Evolutionary conservation across 2,888 invertebrate species (phyloP).

Genomic region (Chalcis sispes): DNA sequence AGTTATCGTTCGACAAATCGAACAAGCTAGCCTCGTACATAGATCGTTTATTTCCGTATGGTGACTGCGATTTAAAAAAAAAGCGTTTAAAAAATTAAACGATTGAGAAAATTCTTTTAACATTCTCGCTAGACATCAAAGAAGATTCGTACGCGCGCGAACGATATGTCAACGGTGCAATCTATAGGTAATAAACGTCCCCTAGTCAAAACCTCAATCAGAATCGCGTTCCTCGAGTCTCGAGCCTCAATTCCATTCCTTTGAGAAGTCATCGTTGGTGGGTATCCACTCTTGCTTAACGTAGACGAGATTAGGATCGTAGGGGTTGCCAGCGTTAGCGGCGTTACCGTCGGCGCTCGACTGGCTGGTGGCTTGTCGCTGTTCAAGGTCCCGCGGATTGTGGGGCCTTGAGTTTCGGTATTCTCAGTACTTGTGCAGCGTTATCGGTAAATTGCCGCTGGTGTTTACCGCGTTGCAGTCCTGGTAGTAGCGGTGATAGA

Average conservation of each 20-base stretch:
- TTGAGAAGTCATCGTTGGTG: conserved; percentile 68
- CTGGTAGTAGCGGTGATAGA: conserved; percentile 73
- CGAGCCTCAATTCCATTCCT: conserved; percentile 69
- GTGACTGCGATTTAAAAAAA: too few species aligned
- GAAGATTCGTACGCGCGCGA: too few species aligned
- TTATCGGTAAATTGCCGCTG: conserved; percentile 74
- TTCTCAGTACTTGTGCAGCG: conserved; percentile 75
- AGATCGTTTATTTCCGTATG: too few species aligned
- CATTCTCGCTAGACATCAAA: too few species aligned
- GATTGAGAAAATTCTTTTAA: too few species aligned
- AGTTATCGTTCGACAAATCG: too few species aligned
- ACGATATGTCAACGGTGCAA: too few species aligned
- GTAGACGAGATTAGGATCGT: conserved; percentile 70
- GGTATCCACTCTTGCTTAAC: conserved; percentile 74
- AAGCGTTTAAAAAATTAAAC: too few species aligned
- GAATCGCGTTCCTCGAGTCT: too few species aligned
- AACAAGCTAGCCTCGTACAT: too few species aligned
- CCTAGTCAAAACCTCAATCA: too few species aligned
- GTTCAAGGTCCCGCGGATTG: conserved; percentile 70
- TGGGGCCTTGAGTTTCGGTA: conserved; percentile 74
- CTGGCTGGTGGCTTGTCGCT: conserved; percentile 39
- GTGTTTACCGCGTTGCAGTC: conserved; percentile 74
- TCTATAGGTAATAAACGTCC: too few species aligned
- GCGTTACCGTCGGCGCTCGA: conserved; percentile 26
- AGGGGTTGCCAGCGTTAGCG: conserved; percentile 53